A percentile compares a stretch with the other conserved stretches of the same genome.
Conservation (phyloP, 2,797 vertebrate genomes). For the Peromyscus attwateri region DNA sequence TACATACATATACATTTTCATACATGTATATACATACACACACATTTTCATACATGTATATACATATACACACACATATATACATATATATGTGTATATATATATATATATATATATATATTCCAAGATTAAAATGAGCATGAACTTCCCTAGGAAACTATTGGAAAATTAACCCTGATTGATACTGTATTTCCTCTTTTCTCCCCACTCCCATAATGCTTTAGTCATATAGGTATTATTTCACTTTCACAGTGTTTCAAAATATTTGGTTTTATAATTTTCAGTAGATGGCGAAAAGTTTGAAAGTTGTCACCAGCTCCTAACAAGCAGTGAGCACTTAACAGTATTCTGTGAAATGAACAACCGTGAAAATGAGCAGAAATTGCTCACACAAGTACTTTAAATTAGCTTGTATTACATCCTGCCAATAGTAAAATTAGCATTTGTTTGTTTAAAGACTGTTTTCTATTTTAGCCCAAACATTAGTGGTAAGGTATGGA, state of each 20-base stretch:
- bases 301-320: neutral
- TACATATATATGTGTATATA: neutral
- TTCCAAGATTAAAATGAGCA: neutral
- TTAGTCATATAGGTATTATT: neutral
- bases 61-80: neutral
- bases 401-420: neutral
- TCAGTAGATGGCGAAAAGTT: neutral
- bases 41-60: neutral
- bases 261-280: neutral
- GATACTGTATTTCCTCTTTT: neutral
- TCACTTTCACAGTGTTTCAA: slow-evolving; percentile 2
- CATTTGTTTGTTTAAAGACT: neutral
- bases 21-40: neutral
- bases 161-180: slow-evolving; percentile 17
- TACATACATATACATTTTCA: no score
- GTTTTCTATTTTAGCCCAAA: neutral
- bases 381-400: neutral
- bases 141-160: neutral
- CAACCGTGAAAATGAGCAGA: neutral
- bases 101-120: neutral
- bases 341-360: neutral
- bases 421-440: neutral
- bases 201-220: neutral
- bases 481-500: neutral
- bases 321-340: neutral